Evolutionary conservation across 1,140 invertebrate genomes (phyloP), one percentile per base, ranked within the genome.

Genomic region (Thaumetopoea pityocampa): DNA sequence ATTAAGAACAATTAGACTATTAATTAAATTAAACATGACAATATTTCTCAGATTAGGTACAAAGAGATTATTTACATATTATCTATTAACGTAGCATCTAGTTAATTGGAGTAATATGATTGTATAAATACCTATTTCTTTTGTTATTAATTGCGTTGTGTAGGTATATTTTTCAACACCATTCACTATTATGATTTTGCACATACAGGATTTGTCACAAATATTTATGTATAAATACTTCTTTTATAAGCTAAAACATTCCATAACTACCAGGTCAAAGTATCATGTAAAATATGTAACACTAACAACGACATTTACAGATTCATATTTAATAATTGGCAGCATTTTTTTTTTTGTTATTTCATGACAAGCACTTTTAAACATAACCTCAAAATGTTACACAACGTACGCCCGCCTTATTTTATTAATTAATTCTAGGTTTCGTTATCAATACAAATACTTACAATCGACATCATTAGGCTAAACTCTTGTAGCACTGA

Each of bases 311-410:
- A 35, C 34, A 41, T 41, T 32, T 34, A 33, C 37, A 15, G 18
- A 2, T 17, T 30, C 37, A 22, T 30, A n/a, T 19, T 10, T 14
- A 28, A 5, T 16, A 2, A 30, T 11, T 20, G 33, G 26, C 57
- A 58, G n/a, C n/a, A n/a, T n/a, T n/a, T n/a, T n/a, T n/a, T n/a
- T n/a, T n/a, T n/a, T n/a, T n/a, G n/a, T n/a, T n/a, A 57, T 51
- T 56, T 54, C 18, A 40, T 56, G 50, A 36, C 35, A 32, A 36
- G 41, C 44, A 65, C 47, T 57, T 50, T 51, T 49, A 51, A 67
- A 77, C 67, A 72, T 81, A 83, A 83, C 79, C 78, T 83, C 71
- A 77, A 83, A 82, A 70, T 49, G 27, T 53, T 49, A 42, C 35
- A 44, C 38, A 49, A 51, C 22, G 35, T 44, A 37, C 26, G 20